Base-by-base conservation (phyloP, 2,888 invertebrate genomes). In the Uloborus plumipes region DNA sequence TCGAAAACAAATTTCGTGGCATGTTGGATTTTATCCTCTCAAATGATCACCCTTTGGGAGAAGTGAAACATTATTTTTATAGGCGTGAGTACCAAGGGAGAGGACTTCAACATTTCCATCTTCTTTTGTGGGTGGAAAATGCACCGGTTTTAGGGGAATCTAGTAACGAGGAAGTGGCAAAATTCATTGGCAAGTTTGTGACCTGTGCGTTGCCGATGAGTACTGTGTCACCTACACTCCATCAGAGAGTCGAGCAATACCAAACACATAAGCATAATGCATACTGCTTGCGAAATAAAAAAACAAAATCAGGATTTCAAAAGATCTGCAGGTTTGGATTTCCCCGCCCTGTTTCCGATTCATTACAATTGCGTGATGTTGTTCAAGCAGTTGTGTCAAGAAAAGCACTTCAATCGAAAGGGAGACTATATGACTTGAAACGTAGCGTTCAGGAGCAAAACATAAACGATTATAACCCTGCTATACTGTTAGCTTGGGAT, bases 101-200 rank as follows among this genome's bases (percentile, higher is more conserved):
- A 53, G 53, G 53, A n/a, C 53, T 53, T 6, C 53, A 53, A n/a
- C 53, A 53, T 53, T 53, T 53, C 6, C 53, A 53, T 53, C 53
- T 53, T 53, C 53, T 53, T 53, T n/a, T n/a, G n/a, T 53, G 53
- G 53, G 15, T 53, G 53, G 6, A 53, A 53, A 53, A 53, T 53
- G 53, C 53, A 16, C 16, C 53, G n/a, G 53, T 53, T 16, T 53
- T 53, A 53, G 15, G 53, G n/a, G n/a, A 53, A 53, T 53, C 53
- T 16, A 15, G 3, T 3, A 53, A 53, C n/a, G 6, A 53, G 3
- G 53, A 53, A 16, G 2, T 15, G n/a, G 53, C 2, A 53, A 53
- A n/a, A n/a, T n/a, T n/a, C n/a, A n/a, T 15, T 15, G n/a, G 53
- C 2, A 53, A 53, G n/a, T 53, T 16, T 53, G 2, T 53, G 3